Evolutionary conservation across 92 coral and sea anemone species (phyloP), one percentile per base, ranked within the genome.

Genomic region (Zoanthus sansibaricus): DNA sequence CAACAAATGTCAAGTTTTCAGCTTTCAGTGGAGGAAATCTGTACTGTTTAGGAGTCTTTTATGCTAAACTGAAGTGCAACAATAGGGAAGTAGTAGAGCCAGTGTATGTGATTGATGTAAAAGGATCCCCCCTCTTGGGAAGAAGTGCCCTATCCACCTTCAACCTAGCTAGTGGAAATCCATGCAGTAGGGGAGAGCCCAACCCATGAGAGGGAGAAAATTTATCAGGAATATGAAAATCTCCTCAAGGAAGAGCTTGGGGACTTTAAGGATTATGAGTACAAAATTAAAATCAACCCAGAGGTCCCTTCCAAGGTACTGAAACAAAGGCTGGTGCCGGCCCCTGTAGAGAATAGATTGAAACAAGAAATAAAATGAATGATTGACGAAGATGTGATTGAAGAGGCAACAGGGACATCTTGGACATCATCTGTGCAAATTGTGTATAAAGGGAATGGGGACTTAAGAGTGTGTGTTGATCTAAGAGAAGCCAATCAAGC

Each of bases 401-500:
- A 77, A 37, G 89, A 77, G 31, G 87, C 83, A 51, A n/a, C 87
- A 7, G 83, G 88, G 13, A 61, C 91, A 16, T 86, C 89, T 0
- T 86, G 78, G 84, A 45, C 77, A 25, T 86, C 84, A 9, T 78
- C 89, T 4, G 84, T 86, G 7, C 89, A 76, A 20, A 68, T 77
- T 77, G 78, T 86, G 12, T 86, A 86, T 85, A 86, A 86, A 78
- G 77, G 4, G 48, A 77, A 86, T 69, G 89, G 89, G 8, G 89
- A 86, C 54, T 71, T 86, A 7, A 76, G 89, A 78, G 56, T 77
- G 59, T 86, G 89, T 77, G 89, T 86, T 12, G 89, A 86, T 54
- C 77, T 66, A 8, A 45, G 78, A 31, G 90, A 61, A 33, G 89
- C 62, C 31, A 75, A 75, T 20, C 59, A 74, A 16, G 89, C 89